Percentiles rank a stretch among this genome's conserved stretches.
Conservation (phyloP, 2,888 invertebrate species). For the Creontiades dilutus region DNA sequence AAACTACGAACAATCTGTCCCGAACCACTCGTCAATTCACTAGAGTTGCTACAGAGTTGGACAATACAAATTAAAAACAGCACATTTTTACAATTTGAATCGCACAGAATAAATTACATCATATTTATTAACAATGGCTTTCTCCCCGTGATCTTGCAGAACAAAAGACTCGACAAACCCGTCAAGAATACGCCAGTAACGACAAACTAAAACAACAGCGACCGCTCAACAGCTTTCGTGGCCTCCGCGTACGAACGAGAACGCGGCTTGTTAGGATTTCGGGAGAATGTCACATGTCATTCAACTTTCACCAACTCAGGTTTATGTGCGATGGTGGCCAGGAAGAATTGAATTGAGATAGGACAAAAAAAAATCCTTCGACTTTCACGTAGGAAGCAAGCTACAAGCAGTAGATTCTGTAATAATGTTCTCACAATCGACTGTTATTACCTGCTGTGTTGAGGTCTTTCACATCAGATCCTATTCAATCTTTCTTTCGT, state of each 20-base stretch:
- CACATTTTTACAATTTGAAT: not conserved
- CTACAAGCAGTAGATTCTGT: not conserved
- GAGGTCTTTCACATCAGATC: not conserved
- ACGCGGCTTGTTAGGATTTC: conserved; percentile 32
- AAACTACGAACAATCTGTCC: too few relatives aligned
- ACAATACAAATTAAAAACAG: not conserved
- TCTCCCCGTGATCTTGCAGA: not conserved
- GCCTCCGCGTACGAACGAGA: not conserved
- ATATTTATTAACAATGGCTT: not conserved
- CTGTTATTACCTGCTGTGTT: not conserved
- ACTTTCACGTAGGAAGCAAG: conserved; percentile 22
- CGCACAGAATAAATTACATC: not conserved
- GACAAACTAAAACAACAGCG: conserved; percentile 3
- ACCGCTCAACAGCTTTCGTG: not conserved
- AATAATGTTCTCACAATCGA: not conserved
- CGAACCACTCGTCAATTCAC: not conserved
- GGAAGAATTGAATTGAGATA: conserved; percentile 49
- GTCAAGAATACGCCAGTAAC: not conserved
- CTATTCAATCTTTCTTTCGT: too few relatives aligned
- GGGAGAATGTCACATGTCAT: conserved; percentile 52
- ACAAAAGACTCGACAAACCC: not conserved
- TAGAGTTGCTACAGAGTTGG: not conserved
- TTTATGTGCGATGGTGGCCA: conserved; percentile 19
- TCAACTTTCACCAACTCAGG: conserved; percentile 40
- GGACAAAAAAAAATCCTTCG: not conserved